Percentiles rank a stretch among this genome's conserved stretches.
phyloP scores from a whole-genome alignment of 2,888 invertebrate species.

The Lasioglossum malachurum region DNA sequence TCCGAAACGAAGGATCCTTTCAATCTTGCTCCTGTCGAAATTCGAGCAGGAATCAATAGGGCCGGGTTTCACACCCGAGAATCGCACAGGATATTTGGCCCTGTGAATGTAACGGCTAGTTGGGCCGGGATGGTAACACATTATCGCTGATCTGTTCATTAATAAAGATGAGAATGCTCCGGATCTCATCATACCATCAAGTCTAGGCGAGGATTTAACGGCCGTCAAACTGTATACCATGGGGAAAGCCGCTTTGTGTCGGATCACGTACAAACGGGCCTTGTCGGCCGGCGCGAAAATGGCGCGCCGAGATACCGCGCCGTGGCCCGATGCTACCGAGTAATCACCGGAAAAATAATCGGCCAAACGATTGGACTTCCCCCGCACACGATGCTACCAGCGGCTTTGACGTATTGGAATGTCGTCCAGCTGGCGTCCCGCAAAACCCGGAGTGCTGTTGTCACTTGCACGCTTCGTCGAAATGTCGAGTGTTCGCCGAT shows the following conservation, averaged over 20 bases:
- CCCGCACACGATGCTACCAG: slow-evolving; percentile 51
- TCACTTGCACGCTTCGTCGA: slow-evolving; percentile 72
- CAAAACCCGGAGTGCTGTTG: slow-evolving; percentile 68
- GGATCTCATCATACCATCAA: slow-evolving; percentile 39
- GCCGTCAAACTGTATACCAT: slow-evolving; percentile 48
- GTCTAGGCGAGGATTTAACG: slow-evolving; percentile 53
- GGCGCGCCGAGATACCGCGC: slow-evolving; percentile 64
- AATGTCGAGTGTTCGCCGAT: slow-evolving; percentile 58
- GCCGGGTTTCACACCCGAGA: slow-evolving; percentile 10
- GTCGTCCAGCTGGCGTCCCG: slow-evolving; percentile 64
- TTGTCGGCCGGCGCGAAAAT: slow-evolving; percentile 51
- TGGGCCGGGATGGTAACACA: slow-evolving; percentile 20
- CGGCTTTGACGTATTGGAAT: slow-evolving; percentile 70
- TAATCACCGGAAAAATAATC: slow-evolving; percentile 74
- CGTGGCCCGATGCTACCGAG: slow-evolving; percentile 60
- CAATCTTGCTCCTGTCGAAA: background rate
- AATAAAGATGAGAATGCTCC: slow-evolving; percentile 53
- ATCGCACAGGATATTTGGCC: slow-evolving; percentile 11
- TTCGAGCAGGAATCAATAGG: slow-evolving; percentile 39
- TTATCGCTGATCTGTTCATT: slow-evolving; percentile 55
- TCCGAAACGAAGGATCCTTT: background rate
- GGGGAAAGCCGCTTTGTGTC: slow-evolving; percentile 66
- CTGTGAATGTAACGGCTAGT: slow-evolving; percentile 34
- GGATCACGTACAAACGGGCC: slow-evolving; percentile 43
- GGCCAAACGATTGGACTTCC: slow-evolving; percentile 61